These are phyloP conservation scores for Phenganax marumi DNA, from an alignment of 92 coral and sea anemone species.

Conservation along the genomic window DNA sequence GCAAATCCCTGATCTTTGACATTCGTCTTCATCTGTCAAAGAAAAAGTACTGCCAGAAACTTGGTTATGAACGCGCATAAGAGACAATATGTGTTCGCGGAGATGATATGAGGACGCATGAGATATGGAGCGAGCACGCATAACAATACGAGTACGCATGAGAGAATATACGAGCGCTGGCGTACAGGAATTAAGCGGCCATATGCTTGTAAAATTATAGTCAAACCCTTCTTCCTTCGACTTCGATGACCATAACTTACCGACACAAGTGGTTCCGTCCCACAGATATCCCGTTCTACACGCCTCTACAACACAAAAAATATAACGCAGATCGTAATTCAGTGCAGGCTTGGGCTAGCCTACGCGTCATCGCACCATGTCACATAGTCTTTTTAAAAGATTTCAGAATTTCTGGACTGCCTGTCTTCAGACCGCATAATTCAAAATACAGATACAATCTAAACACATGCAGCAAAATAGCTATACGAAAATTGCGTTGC, in stretches of 20 bases:
- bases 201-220: neutral
- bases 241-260: neutral
- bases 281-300: constrained; percentile 6
- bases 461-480: neutral
- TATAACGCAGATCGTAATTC: neutral
- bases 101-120: neutral
- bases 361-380: neutral
- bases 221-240: neutral
- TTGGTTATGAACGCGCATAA: neutral
- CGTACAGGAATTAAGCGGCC: neutral
- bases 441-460: neutral
- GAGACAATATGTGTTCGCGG: neutral
- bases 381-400: neutral
- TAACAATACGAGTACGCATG: too few relatives aligned
- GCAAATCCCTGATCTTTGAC: constrained; percentile 21
- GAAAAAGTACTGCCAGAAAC: neutral
- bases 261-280: neutral
- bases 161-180: too few relatives aligned
- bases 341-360: too few relatives aligned
- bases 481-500: too few relatives aligned
- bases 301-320: neutral
- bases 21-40: neutral
- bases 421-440: neutral
- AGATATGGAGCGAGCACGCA: too few relatives aligned
- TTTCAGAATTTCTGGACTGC: too few relatives aligned